Base-by-base conservation (phyloP, 2,888 invertebrate species). In the Galerucella nymphaeae region DNA sequence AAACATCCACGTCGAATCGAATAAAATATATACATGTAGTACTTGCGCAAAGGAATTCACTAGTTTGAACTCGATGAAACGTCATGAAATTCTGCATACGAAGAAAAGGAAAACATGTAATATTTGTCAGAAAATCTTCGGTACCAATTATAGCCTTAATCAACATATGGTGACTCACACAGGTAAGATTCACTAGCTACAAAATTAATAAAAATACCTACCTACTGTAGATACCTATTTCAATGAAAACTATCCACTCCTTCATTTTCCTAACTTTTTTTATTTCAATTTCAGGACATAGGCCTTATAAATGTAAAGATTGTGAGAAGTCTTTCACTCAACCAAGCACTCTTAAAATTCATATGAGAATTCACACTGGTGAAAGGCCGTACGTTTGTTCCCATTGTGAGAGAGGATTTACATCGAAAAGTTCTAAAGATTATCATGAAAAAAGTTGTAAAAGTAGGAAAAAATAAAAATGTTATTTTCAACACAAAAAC, bases 341-440 rank as follows among this genome's bases (percentile, higher is more conserved):
- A 53, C 74, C 73, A 50, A 74, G 75, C 57, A 76, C 73, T 50
- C 71, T 78, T n/a, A 77, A 75, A 30, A 73, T 75, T 0, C 78
- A 78, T 50, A 38, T 73, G 48, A 30, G 71, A 13, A 81, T 83
- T 14, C 89, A 75, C n/a, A 88, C 87, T 0, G 84, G 88, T 13
- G 86, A 85, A 55, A 84, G 83, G 41, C 75, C 0, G 5, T 57
- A 57, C 20, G 57, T 16, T 16, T 90, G 63, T 38, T 6, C 63
- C 13, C 16, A n/a, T 4, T 83, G 83, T 74, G 77, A 77, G 10
- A 78, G 75, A 59, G 74, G 78, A 6, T 80, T 81, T 55, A 71
- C 72, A 13, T 13, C 63, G n/a, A 63, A 63, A 48, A 63, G 42
- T 41, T 8, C 18, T 11, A 41, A 23, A 16, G 48, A 63, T 42